Conservation (phyloP, 2,113 vertebrate species). For the Lophura nycthemera region DNA sequence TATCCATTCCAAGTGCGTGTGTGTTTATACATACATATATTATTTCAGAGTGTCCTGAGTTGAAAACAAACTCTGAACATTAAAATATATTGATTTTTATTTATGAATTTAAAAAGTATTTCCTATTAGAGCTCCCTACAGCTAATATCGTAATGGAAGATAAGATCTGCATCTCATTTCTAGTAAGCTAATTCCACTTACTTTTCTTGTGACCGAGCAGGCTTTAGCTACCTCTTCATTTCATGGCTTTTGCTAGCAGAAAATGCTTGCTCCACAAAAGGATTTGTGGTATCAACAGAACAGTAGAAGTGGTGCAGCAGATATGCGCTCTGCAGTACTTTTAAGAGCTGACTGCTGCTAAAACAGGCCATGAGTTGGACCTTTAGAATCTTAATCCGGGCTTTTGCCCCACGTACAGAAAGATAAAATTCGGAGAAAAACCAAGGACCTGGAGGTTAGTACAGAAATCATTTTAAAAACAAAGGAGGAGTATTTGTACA, state of each 20-base stretch:
- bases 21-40: too few species aligned
- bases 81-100: background rate
- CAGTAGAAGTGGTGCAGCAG: background rate
- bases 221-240: background rate
- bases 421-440: background rate
- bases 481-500: background rate
- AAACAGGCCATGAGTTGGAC: background rate
- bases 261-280: background rate
- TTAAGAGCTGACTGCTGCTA: background rate
- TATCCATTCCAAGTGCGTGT: background rate
- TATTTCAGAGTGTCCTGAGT: background rate
- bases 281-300: background rate
- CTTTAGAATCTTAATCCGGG: background rate
- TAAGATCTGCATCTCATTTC: background rate
- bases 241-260: background rate
- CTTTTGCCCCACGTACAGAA: background rate
- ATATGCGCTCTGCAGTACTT: background rate
- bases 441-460: background rate
- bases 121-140: background rate
- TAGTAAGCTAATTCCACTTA: background rate
- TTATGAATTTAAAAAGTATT: background rate
- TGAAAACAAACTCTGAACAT: background rate
- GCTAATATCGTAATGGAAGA: background rate
- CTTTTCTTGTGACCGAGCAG: background rate
- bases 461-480: background rate